A percentile compares a stretch with the other conserved stretches of the same genome.
These are phyloP conservation scores for Pseudoatta argentina DNA, from an alignment of 1,140 invertebrate genomes.

Conservation along the genomic window DNA sequence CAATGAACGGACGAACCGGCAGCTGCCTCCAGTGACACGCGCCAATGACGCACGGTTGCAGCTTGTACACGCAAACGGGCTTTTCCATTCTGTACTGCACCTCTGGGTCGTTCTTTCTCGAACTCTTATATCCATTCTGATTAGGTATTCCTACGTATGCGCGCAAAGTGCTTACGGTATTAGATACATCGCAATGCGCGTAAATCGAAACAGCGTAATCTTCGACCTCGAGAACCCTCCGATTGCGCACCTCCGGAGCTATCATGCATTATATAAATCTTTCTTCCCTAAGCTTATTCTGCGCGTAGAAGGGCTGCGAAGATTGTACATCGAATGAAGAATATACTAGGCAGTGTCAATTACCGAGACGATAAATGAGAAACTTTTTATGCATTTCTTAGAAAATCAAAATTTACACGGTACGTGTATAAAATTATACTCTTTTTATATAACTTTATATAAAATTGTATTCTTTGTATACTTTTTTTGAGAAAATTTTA, in stretches of 20 bases:
- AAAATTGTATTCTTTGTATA: not conserved
- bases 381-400: not conserved
- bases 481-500: not conserved
- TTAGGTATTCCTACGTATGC: not conserved
- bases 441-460: not conserved
- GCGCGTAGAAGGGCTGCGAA: not conserved
- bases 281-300: not conserved
- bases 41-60: constrained; percentile 67
- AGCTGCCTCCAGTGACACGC: constrained; percentile 74
- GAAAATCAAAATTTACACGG: not conserved
- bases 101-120: not conserved
- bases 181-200: not conserved
- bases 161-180: not conserved
- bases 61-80: constrained; percentile 59
- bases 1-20: constrained; percentile 68
- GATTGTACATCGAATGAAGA: not conserved
- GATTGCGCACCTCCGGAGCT: not conserved
- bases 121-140: constrained; percentile 12
- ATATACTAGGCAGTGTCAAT: not conserved
- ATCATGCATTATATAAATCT: constrained; percentile 2
- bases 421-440: not conserved
- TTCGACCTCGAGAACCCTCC: not conserved
- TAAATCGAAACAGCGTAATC: constrained; percentile 28
- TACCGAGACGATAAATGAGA: not conserved
- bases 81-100: constrained; percentile 29